Evolutionary conservation across 2,888 invertebrate genomes (phyloP).

Genomic region (Auanema sp.): DNA sequence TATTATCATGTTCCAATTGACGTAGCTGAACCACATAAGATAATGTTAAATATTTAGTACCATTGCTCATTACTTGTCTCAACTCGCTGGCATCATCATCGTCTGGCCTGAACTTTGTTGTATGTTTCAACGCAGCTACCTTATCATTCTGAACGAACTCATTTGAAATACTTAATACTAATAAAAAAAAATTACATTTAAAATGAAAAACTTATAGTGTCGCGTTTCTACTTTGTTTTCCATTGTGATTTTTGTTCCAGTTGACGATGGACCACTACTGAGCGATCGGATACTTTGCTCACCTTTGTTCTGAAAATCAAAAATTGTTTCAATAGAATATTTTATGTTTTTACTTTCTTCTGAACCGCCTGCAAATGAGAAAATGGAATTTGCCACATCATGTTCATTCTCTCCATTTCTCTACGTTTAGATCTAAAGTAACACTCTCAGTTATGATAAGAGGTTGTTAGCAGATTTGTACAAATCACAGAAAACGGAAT

Average conservation of each 20-base stretch:
- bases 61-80: slow-evolving; percentile 21
- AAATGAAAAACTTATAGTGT: slow-evolving; percentile 20
- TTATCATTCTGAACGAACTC: slow-evolving; percentile 10
- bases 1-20: slow-evolving; percentile 54
- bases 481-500: no score
- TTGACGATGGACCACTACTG: slow-evolving; percentile 24
- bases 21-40: slow-evolving; percentile 40
- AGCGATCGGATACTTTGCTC: slow-evolving; percentile 9
- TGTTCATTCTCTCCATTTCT: slow-evolving; percentile 22
- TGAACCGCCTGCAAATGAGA: neutral
- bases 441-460: no score
- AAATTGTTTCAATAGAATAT: no score
- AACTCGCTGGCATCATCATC: slow-evolving; percentile 26
- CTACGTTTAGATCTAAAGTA: slow-evolving; percentile 18
- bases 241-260: slow-evolving; percentile 28
- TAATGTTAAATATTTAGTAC: no score
- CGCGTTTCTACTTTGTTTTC: slow-evolving; percentile 34
- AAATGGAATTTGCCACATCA: slow-evolving; percentile 34
- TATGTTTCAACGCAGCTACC: slow-evolving; percentile 32
- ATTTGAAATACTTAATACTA: neutral
- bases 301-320: slow-evolving; percentile 9
- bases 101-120: slow-evolving; percentile 21
- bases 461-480: no score
- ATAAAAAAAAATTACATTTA: neutral
- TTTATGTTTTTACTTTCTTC: slow-evolving; percentile 8